Base-by-base conservation (phyloP, 2,888 invertebrate genomes). In the Scaptomyza cyrtandrae region DNA sequence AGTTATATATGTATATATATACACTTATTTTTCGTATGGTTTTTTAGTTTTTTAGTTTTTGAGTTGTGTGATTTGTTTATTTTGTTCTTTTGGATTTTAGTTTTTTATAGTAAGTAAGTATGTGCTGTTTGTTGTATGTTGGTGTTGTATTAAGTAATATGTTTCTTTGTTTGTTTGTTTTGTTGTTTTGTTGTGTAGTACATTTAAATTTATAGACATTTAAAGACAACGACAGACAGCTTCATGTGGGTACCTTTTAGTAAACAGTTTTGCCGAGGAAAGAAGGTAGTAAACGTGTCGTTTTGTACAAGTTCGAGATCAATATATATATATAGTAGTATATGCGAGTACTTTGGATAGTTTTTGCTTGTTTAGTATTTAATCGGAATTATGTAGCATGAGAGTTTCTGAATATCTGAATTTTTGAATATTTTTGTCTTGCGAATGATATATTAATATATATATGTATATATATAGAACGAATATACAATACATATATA, bases 221-320 rank as follows among this genome's bases (percentile, higher is more conserved):
- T 59, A 74, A 46, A 74, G 66, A 78, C 60, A 80, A 66, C 67
- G 69, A 79, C 74, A 70, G 53, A 79, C 74, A 70, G 55, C 53
- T 60, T 71, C 49, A 64, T 81, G 62, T 76, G 75, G 88, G 84
- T 90, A 90, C 91, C 91, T 90, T 90, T 90, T 89, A 86, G 82
- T 90, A 70, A 83, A 77, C 82, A 77, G 74, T 89, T 74, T 78
- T 74, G 84, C 86, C 80, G 88, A 89, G 89, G 89, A 87, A 83
- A 83, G 88, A 78, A 86, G 90, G 90, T 86, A 81, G 90, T 90
- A 75, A 80, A 89, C 90, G 91, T 90, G 90, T 90, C 90, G 90
- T 88, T 90, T 90, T 87, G 88, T 85, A 76, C 72, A 64, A 78
- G 87, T 81, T 86, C 89, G 85, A 85, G 76, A 61, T 57, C 4